Conservation (phyloP, 1,140 invertebrate species). For the Drosophila takahashii region DNA sequence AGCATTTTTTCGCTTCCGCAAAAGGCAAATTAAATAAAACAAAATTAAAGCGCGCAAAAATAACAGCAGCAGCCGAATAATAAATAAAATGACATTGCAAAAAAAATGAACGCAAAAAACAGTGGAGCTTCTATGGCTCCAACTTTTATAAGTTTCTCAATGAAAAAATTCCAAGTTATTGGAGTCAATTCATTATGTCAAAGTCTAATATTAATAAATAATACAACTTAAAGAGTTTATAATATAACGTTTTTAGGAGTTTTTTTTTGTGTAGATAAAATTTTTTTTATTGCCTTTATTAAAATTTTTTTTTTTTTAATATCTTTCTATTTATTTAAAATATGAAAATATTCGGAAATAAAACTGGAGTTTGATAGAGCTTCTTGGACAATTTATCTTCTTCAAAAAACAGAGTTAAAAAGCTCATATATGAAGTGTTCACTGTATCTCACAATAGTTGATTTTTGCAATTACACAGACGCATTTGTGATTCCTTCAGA, state of each 20-base stretch:
- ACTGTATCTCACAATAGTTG: conserved; percentile 15
- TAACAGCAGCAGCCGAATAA: conserved; percentile 46
- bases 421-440: background rate
- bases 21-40: conserved; percentile 54
- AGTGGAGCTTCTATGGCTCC: background rate
- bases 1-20: conserved; percentile 73
- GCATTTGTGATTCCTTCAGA: conserved; percentile 4
- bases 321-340: background rate
- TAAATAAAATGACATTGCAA: conserved; percentile 67
- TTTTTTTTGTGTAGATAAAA: too few species aligned
- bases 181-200: background rate
- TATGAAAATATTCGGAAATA: too few species aligned
- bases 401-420: too few species aligned
- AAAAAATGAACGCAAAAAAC: conserved; percentile 29
- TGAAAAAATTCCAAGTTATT: background rate
- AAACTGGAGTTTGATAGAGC: too few species aligned
- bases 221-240: background rate
- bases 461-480: conserved; percentile 27
- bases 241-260: too few species aligned
- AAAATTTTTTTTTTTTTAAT: too few species aligned
- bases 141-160: background rate
- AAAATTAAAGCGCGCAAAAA: conserved; percentile 60
- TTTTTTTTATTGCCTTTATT: too few species aligned
- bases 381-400: too few species aligned
- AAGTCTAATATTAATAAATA: background rate